Conservation (phyloP, 1,140 invertebrate species). For the Acyrthosiphon pisum region DNA sequence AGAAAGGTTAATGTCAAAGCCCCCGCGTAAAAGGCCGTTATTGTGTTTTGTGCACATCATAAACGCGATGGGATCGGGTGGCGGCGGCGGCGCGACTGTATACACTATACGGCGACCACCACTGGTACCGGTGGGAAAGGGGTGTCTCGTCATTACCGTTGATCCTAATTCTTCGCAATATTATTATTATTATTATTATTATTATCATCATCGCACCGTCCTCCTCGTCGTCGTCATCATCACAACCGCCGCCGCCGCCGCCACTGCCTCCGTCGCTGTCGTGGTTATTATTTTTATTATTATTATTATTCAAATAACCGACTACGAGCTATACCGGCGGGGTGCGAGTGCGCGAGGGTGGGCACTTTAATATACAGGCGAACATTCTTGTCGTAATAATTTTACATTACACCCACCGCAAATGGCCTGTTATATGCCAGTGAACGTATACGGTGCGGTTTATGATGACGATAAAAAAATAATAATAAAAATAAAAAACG, state of each 20-base stretch:
- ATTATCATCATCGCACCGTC: background rate
- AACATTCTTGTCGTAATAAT: slow-evolving; percentile 48
- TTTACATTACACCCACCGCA: slow-evolving; percentile 42
- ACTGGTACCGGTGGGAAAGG: background rate
- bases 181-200: slow-evolving; percentile 37
- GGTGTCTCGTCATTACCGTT: slow-evolving; percentile 36
- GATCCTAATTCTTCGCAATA: slow-evolving; percentile 48
- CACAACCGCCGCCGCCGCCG: too few species aligned
- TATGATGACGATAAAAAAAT: slow-evolving; percentile 12
- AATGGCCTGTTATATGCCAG: slow-evolving; percentile 41
- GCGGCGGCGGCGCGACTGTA: background rate
- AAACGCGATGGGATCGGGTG: slow-evolving; percentile 6
- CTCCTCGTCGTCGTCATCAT: background rate
- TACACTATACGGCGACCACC: background rate
- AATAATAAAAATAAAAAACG: slow-evolving; percentile 14
- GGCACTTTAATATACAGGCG: slow-evolving; percentile 24
- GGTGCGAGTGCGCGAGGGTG: background rate
- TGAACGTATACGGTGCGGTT: background rate
- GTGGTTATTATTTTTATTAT: slow-evolving; percentile 4
- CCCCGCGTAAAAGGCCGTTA: slow-evolving; percentile 35
- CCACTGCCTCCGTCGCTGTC: background rate
- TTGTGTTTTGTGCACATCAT: slow-evolving; percentile 28
- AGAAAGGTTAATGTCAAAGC: slow-evolving; percentile 32
- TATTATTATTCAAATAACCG: slow-evolving; percentile 48
- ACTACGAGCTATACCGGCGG: background rate